phyloP scores from a whole-genome alignment of 2,888 invertebrate species.

The Agrochola macilenta region DNA sequence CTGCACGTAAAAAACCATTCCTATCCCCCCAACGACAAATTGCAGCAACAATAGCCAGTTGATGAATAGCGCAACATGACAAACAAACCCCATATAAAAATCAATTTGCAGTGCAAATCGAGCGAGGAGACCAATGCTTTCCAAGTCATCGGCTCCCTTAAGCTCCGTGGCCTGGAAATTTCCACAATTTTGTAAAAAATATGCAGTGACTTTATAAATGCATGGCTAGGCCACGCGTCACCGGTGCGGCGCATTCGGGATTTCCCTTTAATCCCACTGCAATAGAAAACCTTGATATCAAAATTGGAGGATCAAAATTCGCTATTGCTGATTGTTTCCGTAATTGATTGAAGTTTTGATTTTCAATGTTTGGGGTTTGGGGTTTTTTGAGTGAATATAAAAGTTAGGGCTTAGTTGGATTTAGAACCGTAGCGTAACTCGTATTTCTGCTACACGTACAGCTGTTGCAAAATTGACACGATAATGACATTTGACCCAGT shows the following conservation, averaged over 20 bases:
- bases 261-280: slow-evolving; percentile 65
- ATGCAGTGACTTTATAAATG: slow-evolving; percentile 73
- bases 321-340: slow-evolving; percentile 42
- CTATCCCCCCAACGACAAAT: slow-evolving; percentile 30
- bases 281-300: slow-evolving; percentile 56
- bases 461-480: slow-evolving; percentile 29
- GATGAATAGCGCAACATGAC: slow-evolving; percentile 48
- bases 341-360: slow-evolving; percentile 39
- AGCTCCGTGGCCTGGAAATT: slow-evolving; percentile 85
- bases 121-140: slow-evolving; percentile 87
- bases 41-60: slow-evolving; percentile 34
- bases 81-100: slow-evolving; percentile 81
- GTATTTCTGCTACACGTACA: neutral
- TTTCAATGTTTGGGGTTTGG: slow-evolving; percentile 2
- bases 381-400: neutral
- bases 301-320: slow-evolving; percentile 43
- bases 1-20: slow-evolving; percentile 25
- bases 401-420: neutral
- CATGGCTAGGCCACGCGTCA: slow-evolving; percentile 64
- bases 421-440: neutral
- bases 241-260: slow-evolving; percentile 54
- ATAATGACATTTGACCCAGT: slow-evolving; percentile 38
- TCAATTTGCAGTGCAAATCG: slow-evolving; percentile 89
- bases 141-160: slow-evolving; percentile 86
- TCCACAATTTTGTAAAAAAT: slow-evolving; percentile 80